Evolutionary conservation across 35 echinoderm and acorn worm species (phyloP).

Genomic region (Amphiura filiformis): DNA sequence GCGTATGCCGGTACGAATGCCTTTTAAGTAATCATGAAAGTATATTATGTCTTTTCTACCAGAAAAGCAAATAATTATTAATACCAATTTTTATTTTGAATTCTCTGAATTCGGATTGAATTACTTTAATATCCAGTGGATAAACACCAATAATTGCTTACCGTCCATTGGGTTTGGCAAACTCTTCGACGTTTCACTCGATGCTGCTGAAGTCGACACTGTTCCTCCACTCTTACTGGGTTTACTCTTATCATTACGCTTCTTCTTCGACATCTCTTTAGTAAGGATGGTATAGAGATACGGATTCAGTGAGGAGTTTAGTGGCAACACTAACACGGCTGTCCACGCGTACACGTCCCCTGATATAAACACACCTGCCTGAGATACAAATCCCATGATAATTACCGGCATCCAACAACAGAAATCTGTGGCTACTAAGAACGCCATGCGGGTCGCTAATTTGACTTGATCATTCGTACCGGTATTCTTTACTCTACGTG

Average conservation of each 20-base stretch:
- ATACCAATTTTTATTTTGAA: too few relatives aligned
- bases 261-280: too few relatives aligned
- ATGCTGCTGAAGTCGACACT: not conserved
- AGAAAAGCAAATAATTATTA: not conserved
- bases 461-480: slow-evolving; percentile 23
- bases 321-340: slow-evolving; percentile 70
- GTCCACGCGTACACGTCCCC: slow-evolving; percentile 71
- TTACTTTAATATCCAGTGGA: not conserved
- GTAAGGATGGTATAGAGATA: slow-evolving; percentile 53
- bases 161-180: not conserved
- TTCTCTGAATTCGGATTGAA: not conserved
- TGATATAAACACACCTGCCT: not conserved
- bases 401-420: slow-evolving; percentile 62
- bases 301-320: slow-evolving; percentile 87
- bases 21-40: too few relatives aligned
- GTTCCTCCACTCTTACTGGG: not conserved
- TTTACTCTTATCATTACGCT: not conserved
- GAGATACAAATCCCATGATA: slow-evolving; percentile 48
- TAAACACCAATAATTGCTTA: not conserved
- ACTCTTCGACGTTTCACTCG: too few relatives aligned
- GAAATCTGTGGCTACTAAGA: slow-evolving; percentile 51
- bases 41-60: too few relatives aligned
- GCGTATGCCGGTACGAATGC: too few relatives aligned
- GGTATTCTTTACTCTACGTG: too few relatives aligned
- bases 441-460: slow-evolving; percentile 48